Evolutionary conservation across 2,888 invertebrate genomes (phyloP), one percentile per base, ranked within the genome.

Genomic region (Drosophila aldrichi): DNA sequence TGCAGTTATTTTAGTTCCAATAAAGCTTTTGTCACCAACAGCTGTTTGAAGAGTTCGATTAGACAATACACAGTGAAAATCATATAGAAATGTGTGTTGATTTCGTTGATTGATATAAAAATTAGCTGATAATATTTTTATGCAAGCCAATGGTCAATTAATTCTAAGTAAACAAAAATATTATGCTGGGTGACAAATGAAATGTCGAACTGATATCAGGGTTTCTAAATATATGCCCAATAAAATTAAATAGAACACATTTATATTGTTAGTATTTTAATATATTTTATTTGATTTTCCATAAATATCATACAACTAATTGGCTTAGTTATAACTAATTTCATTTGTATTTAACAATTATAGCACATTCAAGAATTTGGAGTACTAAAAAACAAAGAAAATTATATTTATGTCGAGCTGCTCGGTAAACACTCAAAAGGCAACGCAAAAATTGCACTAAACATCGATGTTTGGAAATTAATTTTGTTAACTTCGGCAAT

Each of bases 271-370:
- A 84, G 79, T 84, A 75, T 72, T 74, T 77, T 73, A 41, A 76
- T 76, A 56, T 75, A 67, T 88, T 88, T 88, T 88, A 83, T 88
- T 88, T 72, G 73, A 88, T 81, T 78, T 88, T 68, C 82, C 79
- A 89, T 87, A 88, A 88, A 88, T 90, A 88, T 79, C 77, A 57
- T 82, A 88, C 73, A 89, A 88, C 79, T 87, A 87, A 76, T 87
- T 84, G 68, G 87, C 87, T 84, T 84, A 89, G 79, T 83, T 70
- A 66, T 81, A 77, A 73, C 81, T 76, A 66, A 69, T 75, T 76
- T 82, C 57, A 69, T 76, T 77, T 78, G 55, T 66, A 75, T 88
- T 87, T 91, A 91, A 91, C 91, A 91, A 90, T 90, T 91, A 91
- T 89, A 90, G 90, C 89, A 90, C 91, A 80, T 87, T 82, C 71